Evolutionary conservation across 2,888 invertebrate genomes (phyloP), one percentile per base, ranked within the genome.

Genomic region (Hipparchia semele): DNA sequence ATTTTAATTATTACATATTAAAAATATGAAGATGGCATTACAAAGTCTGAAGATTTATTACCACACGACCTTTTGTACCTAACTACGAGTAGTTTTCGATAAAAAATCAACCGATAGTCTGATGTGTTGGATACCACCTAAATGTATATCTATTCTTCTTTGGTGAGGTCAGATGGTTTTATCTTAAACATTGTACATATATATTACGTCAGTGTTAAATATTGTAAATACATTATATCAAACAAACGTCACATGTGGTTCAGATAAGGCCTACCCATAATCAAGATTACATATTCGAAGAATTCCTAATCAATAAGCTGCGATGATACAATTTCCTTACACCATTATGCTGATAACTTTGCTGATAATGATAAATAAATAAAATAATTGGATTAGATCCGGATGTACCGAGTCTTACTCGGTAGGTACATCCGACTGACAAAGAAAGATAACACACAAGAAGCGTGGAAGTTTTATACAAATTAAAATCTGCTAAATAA

Each of bases 241-340:
- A 13, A 23, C n/a, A 13, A 13, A 64, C 46, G 65, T 65, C 65
- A 65, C 33, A 65, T 53, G 23, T 53, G 23, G 23, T 49, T 33
- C 59, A 49, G 59, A 59, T 68, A 68, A 58, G 68, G 49, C 4
- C 39, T 56, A 58, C 45, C 5, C 10, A 46, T 65, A 65, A 65
- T 67, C 54, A 13, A 68, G 49, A 23, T 59, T 60, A 59, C 49
- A 7, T 33, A 59, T 68, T 68, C 68, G 33, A 49, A 23, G 68
- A 68, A 67, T 49, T 59, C n/a, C 23, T 59, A n/a, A 56, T n/a
- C 67, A 59, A 13, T 59, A 51, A 49, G 59, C 51, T 45, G 68
- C 49, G 68, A 33, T 68, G 68, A 68, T 51, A 59, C 58, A 51
- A 68, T 56, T 59, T 68, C 59, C 58, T 51, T 53, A 65, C 53